Evolutionary conservation across 2,797 vertebrate genomes (phyloP).

Genomic region (Rhabdomys pumilio): DNA sequence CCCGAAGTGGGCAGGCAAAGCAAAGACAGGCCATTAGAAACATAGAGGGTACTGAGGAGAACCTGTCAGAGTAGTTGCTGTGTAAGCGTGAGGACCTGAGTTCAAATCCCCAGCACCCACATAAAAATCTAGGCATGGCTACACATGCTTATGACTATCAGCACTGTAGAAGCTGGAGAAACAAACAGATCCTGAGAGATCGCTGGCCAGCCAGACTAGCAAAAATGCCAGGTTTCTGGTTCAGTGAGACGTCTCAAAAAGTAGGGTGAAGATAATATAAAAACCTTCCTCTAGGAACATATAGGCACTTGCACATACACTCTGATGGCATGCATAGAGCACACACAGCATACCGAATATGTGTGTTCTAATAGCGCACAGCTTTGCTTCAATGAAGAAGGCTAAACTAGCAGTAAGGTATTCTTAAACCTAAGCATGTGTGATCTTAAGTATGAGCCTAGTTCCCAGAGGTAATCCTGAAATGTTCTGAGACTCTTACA

Average conservation of each 20-base stretch:
- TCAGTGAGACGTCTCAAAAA: not conserved
- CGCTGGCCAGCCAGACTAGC: not conserved
- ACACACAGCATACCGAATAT: not conserved
- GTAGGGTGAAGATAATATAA: not conserved
- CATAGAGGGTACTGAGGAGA: not conserved
- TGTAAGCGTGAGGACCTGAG: not conserved
- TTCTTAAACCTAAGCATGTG: not conserved
- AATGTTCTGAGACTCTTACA: not conserved
- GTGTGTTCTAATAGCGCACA: not conserved
- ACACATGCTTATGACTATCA: not conserved
- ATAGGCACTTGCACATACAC: not conserved
- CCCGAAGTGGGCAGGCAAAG: not conserved
- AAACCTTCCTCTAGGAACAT: not conserved
- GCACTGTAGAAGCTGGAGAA: not conserved
- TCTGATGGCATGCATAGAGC: not conserved
- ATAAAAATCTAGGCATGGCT: not conserved
- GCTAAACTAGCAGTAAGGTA: not conserved
- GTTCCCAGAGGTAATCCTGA: not conserved
- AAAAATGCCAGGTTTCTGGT: not conserved
- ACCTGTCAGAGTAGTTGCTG: not conserved
- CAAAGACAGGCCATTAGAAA: not conserved
- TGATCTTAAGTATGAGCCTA: not conserved
- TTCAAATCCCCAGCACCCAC: not conserved
- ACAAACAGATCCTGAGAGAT: not conserved
- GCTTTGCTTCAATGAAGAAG: not conserved